Percentiles rank a stretch among this genome's conserved stretches.
Conservation (phyloP, 2,797 vertebrate genomes). For the Acridotheres tristis region DNA sequence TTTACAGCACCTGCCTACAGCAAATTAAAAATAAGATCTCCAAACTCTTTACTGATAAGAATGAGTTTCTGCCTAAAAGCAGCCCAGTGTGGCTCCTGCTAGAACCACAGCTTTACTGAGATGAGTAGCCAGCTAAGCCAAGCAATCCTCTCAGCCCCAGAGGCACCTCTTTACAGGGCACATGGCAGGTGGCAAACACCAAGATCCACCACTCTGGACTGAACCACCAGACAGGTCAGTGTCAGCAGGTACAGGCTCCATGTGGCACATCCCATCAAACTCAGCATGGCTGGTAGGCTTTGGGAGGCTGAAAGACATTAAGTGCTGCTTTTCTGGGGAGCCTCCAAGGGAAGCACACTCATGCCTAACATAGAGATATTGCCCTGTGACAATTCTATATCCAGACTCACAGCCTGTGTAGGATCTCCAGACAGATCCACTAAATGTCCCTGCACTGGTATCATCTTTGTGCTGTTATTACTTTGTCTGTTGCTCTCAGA, state of each 20-base stretch:
- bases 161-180: not conserved
- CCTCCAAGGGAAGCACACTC: not conserved
- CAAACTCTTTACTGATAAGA: not conserved
- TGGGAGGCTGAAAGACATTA: not conserved
- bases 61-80: not conserved
- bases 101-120: not conserved
- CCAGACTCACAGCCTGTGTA: not conserved
- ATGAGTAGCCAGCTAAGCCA: not conserved
- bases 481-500: not conserved
- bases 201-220: not conserved
- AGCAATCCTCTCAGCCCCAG: not conserved
- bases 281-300: not conserved
- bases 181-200: accelerated
- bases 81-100: not conserved
- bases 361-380: not conserved
- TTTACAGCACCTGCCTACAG: not conserved
- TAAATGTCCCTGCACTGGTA: accelerated
- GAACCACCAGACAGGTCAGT: not conserved
- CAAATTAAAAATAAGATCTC: not conserved
- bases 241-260: not conserved
- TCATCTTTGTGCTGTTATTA: not conserved
- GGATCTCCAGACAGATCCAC: not conserved
- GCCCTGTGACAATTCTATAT: not conserved
- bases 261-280: not conserved
- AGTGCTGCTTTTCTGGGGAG: not conserved